Base-by-base conservation (phyloP, 2,797 vertebrate genomes). In the Anguilla pacifica region DNA sequence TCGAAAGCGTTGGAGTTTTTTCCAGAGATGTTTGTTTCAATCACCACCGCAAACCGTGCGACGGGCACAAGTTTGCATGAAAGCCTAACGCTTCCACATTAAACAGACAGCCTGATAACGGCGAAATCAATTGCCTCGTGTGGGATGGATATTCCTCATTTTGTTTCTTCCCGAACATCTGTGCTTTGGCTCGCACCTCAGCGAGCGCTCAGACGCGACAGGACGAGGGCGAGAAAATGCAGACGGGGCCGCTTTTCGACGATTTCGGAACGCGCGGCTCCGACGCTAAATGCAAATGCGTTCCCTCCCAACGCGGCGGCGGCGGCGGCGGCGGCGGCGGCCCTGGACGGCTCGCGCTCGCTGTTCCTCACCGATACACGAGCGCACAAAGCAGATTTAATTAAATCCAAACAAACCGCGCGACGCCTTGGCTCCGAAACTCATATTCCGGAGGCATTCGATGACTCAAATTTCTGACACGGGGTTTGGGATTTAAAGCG, bases 381-480 rank as follows among this genome's bases (percentile, higher is more conserved):
- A 19, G 46, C 31, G 9, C 84, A 59, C 35, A 64, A 61, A 85
- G 53, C 55, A 61, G 67, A 64, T 39, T 64, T 43, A 43, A 85
- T 61, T 85, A 85, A 85, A 67, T 64, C 59, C 84, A 39, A 84
- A 35, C 35, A 67, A 84, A 84, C 10, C 19, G 67, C 31, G n/a
- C 19, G 19, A 49, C 84, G 67, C 28, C 84, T 39, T 67, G 84
- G 59, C 84, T 64, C 31, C 46, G 53, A 67, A 84, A 35, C 43
- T 84, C 6, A 25, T 35, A 85, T 85, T 85, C 59, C 25, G 35
- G 84, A 85, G 22, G 55, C 22, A 28, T 85, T 43, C 22, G 79
- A 82, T 10, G 43, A 82, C 43, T 49, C 3, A 25, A 51, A 51
- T 82, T 82, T 82, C 43, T 25, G 43, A 82, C 19, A 19, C 43